phyloP scores from a whole-genome alignment of 2,888 invertebrate species.

The Lasioglossum oenotherae region DNA sequence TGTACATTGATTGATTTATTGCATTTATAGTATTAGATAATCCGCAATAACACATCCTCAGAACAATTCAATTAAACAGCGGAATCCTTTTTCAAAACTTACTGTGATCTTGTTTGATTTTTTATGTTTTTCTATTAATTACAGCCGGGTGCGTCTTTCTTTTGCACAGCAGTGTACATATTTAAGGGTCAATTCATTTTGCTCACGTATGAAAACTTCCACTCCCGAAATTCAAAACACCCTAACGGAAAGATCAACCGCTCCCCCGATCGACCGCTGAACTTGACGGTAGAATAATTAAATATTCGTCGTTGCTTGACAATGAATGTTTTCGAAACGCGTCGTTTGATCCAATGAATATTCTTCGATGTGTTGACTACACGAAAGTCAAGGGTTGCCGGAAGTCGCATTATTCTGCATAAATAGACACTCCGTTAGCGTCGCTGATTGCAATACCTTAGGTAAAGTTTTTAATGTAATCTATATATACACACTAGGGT shows the following conservation, averaged over 20 bases:
- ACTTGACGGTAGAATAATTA: constrained; percentile 21
- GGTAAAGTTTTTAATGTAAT: not conserved
- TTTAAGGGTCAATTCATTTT: not conserved
- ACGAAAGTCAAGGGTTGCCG: constrained; percentile 53
- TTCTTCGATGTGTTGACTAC: constrained; percentile 42
- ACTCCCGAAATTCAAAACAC: not conserved
- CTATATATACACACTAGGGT: too few relatives aligned
- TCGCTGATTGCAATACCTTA: not conserved
- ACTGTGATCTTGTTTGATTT: too few relatives aligned
- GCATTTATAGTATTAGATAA: too few relatives aligned
- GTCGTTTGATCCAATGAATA: constrained; percentile 68
- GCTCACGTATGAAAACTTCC: not conserved
- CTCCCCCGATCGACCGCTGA: not conserved
- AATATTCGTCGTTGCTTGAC: constrained; percentile 13
- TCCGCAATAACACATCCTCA: too few relatives aligned
- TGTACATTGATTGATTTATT: too few relatives aligned
- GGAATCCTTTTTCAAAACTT: too few relatives aligned
- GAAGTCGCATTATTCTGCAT: constrained; percentile 74
- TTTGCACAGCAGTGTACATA: too few relatives aligned
- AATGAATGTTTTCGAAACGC: constrained; percentile 34
- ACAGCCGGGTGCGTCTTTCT: too few relatives aligned
- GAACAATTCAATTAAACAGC: too few relatives aligned
- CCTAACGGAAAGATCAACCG: not conserved
- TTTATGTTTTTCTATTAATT: too few relatives aligned
- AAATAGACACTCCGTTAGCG: constrained; percentile 43